phyloP scores from a whole-genome alignment of 1,140 invertebrate genomes.

The Frieseomelitta varia region DNA sequence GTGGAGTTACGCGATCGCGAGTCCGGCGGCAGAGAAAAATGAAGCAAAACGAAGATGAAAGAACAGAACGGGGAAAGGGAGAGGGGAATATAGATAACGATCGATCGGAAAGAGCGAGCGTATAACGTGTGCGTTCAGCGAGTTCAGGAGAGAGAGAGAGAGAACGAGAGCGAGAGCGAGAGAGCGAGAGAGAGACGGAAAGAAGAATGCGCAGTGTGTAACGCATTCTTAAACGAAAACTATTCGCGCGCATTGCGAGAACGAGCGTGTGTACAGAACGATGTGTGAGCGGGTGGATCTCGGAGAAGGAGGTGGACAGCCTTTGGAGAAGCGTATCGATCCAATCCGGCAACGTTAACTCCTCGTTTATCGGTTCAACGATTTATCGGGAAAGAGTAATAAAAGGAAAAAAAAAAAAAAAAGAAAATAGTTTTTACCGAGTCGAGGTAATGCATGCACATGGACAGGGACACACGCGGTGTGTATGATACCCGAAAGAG shows the following conservation, averaged over 20 bases:
- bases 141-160: too few species aligned
- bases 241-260: slow-evolving; percentile 19
- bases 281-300: slow-evolving; percentile 20
- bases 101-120: slow-evolving; percentile 32
- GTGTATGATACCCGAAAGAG: not conserved
- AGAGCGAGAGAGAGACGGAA: not conserved
- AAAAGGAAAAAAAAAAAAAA: too few species aligned
- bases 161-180: not conserved
- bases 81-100: slow-evolving; percentile 24
- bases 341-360: slow-evolving; percentile 47
- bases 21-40: not conserved
- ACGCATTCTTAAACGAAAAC: slow-evolving; percentile 39
- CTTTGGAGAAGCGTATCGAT: slow-evolving; percentile 45
- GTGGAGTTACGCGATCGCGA: slow-evolving; percentile 10
- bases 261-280: slow-evolving; percentile 2
- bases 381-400: slow-evolving; percentile 26
- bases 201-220: not conserved
- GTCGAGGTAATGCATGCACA: too few species aligned
- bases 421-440: not conserved
- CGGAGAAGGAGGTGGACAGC: slow-evolving; percentile 3
- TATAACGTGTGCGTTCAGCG: slow-evolving; percentile 3
- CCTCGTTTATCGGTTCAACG: slow-evolving; percentile 52
- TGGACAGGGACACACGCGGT: not conserved
- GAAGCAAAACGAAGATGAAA: not conserved
- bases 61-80: too few species aligned